Conservation (phyloP, 2,888 invertebrate species). For the Rhagonycha lutea region DNA sequence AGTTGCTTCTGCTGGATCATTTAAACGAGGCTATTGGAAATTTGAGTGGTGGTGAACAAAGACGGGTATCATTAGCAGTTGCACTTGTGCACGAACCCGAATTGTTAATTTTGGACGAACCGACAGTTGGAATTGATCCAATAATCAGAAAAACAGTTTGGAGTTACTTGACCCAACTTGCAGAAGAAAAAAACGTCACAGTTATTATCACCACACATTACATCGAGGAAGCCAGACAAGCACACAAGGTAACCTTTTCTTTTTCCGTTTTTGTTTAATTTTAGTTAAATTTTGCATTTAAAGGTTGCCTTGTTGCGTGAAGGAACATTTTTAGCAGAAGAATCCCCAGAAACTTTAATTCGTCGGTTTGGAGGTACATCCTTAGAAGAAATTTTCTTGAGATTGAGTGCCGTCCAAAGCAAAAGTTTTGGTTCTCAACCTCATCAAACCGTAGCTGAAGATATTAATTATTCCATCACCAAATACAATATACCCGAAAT, state of each 20-base stretch:
- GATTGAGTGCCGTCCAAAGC: slow-evolving; percentile 79
- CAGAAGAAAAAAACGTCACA: slow-evolving; percentile 74
- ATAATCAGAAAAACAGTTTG: slow-evolving; percentile 80
- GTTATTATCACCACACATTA: slow-evolving; percentile 88
- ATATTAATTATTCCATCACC: background rate
- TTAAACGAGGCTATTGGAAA: slow-evolving; percentile 63
- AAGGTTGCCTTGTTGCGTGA: slow-evolving; percentile 84
- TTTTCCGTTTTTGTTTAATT: background rate
- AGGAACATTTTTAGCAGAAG: slow-evolving; percentile 81
- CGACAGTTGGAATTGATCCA: slow-evolving; percentile 92
- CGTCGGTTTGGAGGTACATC: slow-evolving; percentile 73
- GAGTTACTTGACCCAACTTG: slow-evolving; percentile 81
- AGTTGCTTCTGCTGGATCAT: slow-evolving; percentile 45
- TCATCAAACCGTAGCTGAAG: background rate
- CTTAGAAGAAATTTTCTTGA: slow-evolving; percentile 80
- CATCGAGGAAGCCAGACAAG: slow-evolving; percentile 85
- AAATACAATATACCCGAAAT: slow-evolving; percentile 74
- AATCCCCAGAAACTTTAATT: slow-evolving; percentile 74
- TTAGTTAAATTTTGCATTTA: slow-evolving; percentile 25
- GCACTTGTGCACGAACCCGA: slow-evolving; percentile 89
- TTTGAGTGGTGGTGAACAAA: slow-evolving; percentile 87
- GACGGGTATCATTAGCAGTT: slow-evolving; percentile 86
- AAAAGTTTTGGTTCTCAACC: too few relatives aligned
- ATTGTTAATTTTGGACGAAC: slow-evolving; percentile 88
- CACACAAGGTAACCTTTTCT: slow-evolving; percentile 68